Evolutionary conservation across 2,888 invertebrate genomes (phyloP).

Genomic region (Ectemnius lituratus): DNA sequence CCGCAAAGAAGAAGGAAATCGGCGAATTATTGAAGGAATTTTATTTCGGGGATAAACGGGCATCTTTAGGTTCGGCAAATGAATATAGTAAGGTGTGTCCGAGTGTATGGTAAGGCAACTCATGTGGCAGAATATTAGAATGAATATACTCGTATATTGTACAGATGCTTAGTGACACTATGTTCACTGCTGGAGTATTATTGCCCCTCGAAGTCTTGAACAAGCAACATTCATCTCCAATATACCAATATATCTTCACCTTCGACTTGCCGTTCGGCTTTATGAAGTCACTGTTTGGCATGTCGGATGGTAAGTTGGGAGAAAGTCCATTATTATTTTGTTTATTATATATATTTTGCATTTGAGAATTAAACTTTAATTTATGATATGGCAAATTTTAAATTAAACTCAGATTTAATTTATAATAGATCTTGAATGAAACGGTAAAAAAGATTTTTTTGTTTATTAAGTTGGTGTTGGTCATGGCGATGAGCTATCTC

Average conservation of each 20-base stretch:
- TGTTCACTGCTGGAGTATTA: conserved; percentile 52
- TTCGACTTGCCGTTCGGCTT: conserved; percentile 65
- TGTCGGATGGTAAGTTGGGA: conserved; percentile 55
- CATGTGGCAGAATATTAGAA: not conserved
- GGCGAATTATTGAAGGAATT: conserved; percentile 64
- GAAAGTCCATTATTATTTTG: too few relatives aligned
- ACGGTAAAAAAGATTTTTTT: not conserved
- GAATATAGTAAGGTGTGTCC: conserved; percentile 45
- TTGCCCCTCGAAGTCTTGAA: conserved; percentile 66
- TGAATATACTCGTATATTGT: conserved; percentile 18
- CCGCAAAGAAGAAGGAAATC: conserved; percentile 48
- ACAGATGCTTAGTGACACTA: conserved; percentile 67
- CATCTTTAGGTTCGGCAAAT: conserved; percentile 58
- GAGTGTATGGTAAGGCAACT: not conserved
- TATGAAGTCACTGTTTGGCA: conserved; percentile 64
- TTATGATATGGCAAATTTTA: too few relatives aligned
- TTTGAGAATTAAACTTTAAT: too few relatives aligned
- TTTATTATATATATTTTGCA: too few relatives aligned
- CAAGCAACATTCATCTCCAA: conserved; percentile 61
- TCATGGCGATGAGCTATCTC: conserved; percentile 79
- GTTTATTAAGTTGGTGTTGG: conserved; percentile 71
- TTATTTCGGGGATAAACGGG: conserved; percentile 68
- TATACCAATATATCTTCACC: conserved; percentile 69
- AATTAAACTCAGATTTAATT: not conserved
- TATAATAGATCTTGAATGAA: not conserved